Evolutionary conservation across 2,797 vertebrate species (phyloP).

Genomic region (Heterohyrax brucei): DNA sequence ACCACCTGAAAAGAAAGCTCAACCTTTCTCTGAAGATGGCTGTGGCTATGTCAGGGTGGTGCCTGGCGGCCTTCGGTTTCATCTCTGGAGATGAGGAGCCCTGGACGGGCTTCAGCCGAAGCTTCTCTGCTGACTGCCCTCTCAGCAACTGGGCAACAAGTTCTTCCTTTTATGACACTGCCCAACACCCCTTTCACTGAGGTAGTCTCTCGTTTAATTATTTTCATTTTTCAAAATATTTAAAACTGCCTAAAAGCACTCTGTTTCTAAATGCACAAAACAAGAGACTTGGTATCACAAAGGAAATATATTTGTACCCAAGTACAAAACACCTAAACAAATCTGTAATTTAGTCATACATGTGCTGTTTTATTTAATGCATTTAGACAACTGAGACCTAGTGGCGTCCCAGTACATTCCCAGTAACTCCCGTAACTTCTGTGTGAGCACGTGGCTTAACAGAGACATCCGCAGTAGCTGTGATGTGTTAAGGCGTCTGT

Average conservation of each 20-base stretch:
- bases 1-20: too few relatives aligned
- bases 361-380: neutral
- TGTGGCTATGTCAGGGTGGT: too few relatives aligned
- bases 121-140: neutral
- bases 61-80: too few relatives aligned
- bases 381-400: too few relatives aligned
- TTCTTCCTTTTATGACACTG: neutral
- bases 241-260: neutral
- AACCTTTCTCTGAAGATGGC: too few relatives aligned
- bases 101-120: neutral
- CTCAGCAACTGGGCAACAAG: neutral
- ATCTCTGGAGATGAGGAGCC: neutral
- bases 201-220: neutral
- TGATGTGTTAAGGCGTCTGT: neutral
- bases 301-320: slow-evolving; percentile 41
- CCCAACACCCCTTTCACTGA: neutral
- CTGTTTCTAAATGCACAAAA: neutral
- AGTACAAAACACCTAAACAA: neutral
- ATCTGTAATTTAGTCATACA: neutral
- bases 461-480: too few relatives aligned
- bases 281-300: neutral
- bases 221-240: slow-evolving; percentile 34
- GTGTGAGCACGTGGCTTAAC: neutral
- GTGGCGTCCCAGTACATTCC: neutral
- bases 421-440: too few relatives aligned